Conservation (phyloP, 2,113 vertebrate species). For the Gobiocypris rarus region DNA sequence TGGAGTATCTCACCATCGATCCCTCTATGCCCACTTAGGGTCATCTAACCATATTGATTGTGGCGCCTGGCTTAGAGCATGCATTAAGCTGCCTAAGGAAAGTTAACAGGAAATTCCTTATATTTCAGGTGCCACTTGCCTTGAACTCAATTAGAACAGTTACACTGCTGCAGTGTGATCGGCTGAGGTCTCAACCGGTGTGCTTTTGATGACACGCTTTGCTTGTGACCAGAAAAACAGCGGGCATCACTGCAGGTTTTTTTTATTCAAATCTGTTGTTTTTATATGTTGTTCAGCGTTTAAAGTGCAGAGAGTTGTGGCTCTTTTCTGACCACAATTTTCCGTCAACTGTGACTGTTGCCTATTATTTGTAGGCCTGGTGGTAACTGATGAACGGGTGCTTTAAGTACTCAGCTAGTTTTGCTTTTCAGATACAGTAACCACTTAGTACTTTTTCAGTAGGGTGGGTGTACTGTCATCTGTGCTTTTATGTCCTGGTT, state of each 20-base stretch:
- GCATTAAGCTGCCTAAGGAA: conserved; percentile 19
- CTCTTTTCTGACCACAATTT: conserved; percentile 38
- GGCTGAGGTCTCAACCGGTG: conserved; percentile 10
- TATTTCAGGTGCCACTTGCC: background rate
- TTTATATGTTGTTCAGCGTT: conserved; percentile 59
- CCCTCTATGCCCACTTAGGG: background rate
- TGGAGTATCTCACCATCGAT: background rate
- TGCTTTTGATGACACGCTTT: background rate
- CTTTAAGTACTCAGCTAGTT: conserved; percentile 24
- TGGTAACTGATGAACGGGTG: background rate
- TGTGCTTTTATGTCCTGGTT: background rate
- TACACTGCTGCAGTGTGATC: background rate
- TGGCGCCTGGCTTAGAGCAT: background rate
- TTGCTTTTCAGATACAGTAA: background rate
- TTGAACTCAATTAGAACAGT: background rate
- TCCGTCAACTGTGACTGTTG: background rate
- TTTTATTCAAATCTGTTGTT: conserved; percentile 39
- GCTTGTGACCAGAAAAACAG: background rate
- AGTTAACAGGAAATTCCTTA: background rate
- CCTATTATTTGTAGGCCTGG: background rate
- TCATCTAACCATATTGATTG: background rate
- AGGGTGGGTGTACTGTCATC: no score
- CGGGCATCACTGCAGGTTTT: background rate
- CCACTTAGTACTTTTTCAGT: conserved; percentile 1
- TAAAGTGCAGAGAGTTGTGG: conserved; percentile 7